Conservation (phyloP, 2,113 vertebrate genomes). For the Isichthys henryi region DNA sequence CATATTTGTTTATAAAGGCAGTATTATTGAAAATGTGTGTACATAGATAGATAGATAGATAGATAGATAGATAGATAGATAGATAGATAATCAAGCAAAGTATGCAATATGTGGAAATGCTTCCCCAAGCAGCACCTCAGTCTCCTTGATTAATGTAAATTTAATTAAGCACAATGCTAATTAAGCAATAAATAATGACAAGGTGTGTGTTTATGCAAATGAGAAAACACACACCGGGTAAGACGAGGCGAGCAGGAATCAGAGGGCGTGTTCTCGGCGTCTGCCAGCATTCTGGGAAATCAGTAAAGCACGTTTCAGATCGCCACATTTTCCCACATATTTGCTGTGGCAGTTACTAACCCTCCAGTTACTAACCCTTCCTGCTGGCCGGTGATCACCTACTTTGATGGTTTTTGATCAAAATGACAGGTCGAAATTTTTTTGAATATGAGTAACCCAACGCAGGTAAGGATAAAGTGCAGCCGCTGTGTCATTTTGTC, state of each 20-base stretch:
- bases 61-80: neutral
- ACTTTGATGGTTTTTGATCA: neutral
- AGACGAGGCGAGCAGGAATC: slow-evolving; percentile 37
- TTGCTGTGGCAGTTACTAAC: neutral
- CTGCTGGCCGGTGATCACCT: neutral
- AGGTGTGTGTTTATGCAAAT: slow-evolving; percentile 59
- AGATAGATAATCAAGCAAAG: slow-evolving; percentile 41
- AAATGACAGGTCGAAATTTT: neutral
- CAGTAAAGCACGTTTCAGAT: neutral
- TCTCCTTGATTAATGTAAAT: slow-evolving; percentile 66
- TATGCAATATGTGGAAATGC: slow-evolving; percentile 51
- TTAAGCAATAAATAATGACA: slow-evolving; percentile 68
- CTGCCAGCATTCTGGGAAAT: neutral
- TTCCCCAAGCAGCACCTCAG: slow-evolving; percentile 53
- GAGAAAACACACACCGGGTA: slow-evolving; percentile 50
- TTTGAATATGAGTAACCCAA: neutral
- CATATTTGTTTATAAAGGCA: neutral
- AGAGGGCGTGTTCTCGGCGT: slow-evolving; percentile 39
- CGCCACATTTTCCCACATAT: neutral
- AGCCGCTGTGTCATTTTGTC: neutral
- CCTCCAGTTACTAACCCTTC: neutral
- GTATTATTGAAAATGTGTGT: neutral
- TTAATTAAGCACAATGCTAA: slow-evolving; percentile 62
- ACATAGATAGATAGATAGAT: neutral
- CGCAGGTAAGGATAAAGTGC: neutral